phyloP scores from a whole-genome alignment of 2,797 vertebrate species.

The Acipenser oxyrinchus region DNA sequence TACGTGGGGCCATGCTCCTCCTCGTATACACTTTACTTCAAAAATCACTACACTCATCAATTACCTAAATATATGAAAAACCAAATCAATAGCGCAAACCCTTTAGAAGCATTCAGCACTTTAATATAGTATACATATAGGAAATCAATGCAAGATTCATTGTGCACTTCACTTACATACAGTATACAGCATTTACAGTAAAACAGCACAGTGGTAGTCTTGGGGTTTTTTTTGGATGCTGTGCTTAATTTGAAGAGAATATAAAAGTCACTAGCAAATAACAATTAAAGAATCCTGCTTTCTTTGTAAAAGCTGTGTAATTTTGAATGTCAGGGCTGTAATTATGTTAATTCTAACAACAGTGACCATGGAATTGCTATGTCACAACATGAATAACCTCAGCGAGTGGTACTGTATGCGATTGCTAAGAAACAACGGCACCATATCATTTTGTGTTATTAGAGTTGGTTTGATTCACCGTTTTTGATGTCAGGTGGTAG shows the following conservation, averaged over 20 bases:
- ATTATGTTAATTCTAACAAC: slow-evolving; percentile 1
- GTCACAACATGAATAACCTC: neutral
- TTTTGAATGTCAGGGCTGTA: neutral
- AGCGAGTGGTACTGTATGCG: too few relatives aligned
- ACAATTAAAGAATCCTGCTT: neutral
- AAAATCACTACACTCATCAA: too few relatives aligned
- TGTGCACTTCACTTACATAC: neutral
- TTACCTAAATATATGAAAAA: too few relatives aligned
- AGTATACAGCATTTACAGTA: neutral
- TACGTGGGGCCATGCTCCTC: too few relatives aligned
- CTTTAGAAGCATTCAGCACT: too few relatives aligned
- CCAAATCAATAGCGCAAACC: too few relatives aligned
- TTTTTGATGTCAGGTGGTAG: too few relatives aligned
- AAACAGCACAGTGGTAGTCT: neutral
- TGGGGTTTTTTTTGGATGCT: neutral
- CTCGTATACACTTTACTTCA: too few relatives aligned
- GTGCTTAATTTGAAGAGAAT: neutral
- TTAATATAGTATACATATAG: neutral
- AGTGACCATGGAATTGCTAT: neutral
- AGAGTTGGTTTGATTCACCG: too few relatives aligned
- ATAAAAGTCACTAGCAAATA: neutral
- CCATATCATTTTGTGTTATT: too few relatives aligned
- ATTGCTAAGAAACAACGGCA: too few relatives aligned
- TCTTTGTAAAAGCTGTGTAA: neutral
- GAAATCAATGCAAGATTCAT: neutral